phyloP scores from a whole-genome alignment of 2,797 vertebrate species.

The Pseudochromis fuscus region DNA sequence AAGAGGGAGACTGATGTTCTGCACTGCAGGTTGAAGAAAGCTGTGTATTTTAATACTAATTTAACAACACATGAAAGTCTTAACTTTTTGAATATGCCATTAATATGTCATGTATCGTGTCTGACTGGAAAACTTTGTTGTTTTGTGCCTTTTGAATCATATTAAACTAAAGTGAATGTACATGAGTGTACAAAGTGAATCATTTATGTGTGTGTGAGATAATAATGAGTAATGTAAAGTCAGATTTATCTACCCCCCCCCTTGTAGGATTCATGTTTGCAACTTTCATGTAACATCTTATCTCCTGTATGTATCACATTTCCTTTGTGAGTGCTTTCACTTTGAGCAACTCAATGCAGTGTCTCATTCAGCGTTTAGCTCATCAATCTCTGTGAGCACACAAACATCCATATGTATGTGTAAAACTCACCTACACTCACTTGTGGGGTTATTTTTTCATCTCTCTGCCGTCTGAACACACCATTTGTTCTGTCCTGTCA shows the following conservation, averaged over 20 bases:
- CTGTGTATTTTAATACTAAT: slow-evolving; percentile 13
- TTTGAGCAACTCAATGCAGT: too few species aligned
- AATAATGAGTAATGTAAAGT: neutral
- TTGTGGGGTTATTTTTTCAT: too few species aligned
- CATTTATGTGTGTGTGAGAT: slow-evolving; percentile 8
- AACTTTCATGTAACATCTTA: neutral
- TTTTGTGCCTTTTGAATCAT: slow-evolving; percentile 16
- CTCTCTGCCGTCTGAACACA: neutral
- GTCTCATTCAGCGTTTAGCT: too few species aligned
- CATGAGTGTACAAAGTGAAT: neutral
- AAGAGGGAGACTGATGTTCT: too few species aligned
- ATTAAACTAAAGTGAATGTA: slow-evolving; percentile 2
- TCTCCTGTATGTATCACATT: neutral
- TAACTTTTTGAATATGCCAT: neutral
- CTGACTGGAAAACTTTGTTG: slow-evolving; percentile 10
- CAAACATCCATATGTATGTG: too few species aligned
- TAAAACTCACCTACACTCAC: too few species aligned
- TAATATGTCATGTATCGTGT: slow-evolving; percentile 21
- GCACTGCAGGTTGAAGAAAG: too few species aligned
- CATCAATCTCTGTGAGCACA: too few species aligned
- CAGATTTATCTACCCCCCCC: neutral
- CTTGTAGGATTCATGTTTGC: neutral
- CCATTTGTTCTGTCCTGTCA: neutral
- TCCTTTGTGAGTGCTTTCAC: too few species aligned
- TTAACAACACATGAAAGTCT: slow-evolving; percentile 12